Evolutionary conservation across 2,888 invertebrate species (phyloP).

Genomic region (Malthinus seriepunctatus): DNA sequence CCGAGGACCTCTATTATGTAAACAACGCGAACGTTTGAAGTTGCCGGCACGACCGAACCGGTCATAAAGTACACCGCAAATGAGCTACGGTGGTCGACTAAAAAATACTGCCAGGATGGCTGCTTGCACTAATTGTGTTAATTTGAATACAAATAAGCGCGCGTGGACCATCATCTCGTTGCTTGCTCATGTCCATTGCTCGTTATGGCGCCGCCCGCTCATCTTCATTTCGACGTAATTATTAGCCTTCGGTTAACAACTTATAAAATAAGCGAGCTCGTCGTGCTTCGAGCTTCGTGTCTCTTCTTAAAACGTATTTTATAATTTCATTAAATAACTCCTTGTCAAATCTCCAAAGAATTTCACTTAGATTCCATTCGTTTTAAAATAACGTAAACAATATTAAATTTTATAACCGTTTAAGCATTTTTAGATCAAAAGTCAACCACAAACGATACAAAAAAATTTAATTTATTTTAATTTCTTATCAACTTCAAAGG

Average conservation of each 20-base stretch:
- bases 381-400: too few relatives aligned
- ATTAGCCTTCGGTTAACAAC: conserved; percentile 25
- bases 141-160: conserved; percentile 44
- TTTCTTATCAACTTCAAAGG: too few relatives aligned
- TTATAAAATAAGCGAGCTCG: conserved; percentile 23
- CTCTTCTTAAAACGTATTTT: conserved; percentile 12
- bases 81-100: conserved; percentile 38
- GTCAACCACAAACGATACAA: too few relatives aligned
- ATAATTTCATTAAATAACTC: conserved; percentile 19
- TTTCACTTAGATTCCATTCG: too few relatives aligned
- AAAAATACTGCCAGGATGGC: conserved; percentile 26
- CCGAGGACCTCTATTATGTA: conserved; percentile 72
- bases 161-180: conserved; percentile 32
- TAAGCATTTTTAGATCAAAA: too few relatives aligned
- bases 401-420: too few relatives aligned
- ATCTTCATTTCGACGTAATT: conserved; percentile 24
- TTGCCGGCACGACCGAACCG: conserved; percentile 56
- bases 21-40: conserved; percentile 68
- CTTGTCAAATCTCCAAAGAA: neutral
- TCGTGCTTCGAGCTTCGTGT: conserved; percentile 14
- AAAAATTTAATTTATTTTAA: too few relatives aligned
- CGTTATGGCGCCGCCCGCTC: conserved; percentile 24
- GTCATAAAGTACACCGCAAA: conserved; percentile 55
- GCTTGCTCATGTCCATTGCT: conserved; percentile 21
- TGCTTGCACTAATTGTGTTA: conserved; percentile 41